phyloP scores from a whole-genome alignment of 2,797 vertebrate species.

The Tauraco hartlaubi region DNA sequence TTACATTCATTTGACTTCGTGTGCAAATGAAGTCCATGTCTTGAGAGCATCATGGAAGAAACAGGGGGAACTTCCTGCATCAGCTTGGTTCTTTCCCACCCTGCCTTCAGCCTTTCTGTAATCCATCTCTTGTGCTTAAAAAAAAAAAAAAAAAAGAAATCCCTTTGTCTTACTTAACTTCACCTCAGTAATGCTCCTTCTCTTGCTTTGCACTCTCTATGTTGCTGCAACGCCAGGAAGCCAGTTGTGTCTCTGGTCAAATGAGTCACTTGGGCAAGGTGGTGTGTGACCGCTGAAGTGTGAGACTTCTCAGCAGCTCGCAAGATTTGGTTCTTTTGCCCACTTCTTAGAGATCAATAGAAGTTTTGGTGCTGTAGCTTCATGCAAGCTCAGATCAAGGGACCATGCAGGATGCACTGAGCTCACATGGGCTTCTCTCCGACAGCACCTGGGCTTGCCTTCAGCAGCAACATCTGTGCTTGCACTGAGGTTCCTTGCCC shows the following conservation, averaged over 20 bases:
- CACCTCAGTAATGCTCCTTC: too few relatives aligned
- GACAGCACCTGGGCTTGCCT: neutral
- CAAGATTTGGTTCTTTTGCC: neutral
- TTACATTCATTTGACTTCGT: neutral
- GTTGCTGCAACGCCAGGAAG: neutral
- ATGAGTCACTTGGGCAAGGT: neutral
- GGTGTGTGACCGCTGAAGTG: neutral
- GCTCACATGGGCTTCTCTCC: neutral
- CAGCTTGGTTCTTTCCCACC: neutral
- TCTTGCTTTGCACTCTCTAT: neutral
- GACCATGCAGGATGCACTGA: fast-evolving
- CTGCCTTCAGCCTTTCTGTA: neutral
- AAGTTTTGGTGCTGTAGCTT: neutral
- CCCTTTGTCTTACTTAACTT: neutral
- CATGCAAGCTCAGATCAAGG: neutral
- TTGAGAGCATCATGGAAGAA: fast-evolving
- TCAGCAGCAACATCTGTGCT: neutral
- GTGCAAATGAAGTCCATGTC: neutral
- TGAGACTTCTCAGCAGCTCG: neutral
- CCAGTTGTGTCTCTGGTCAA: neutral
- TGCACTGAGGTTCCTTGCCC: neutral
- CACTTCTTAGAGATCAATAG: neutral
- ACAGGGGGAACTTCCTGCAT: neutral
- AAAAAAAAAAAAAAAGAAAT: too few relatives aligned
- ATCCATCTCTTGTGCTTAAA: neutral